Evolutionary conservation across 2,888 invertebrate species (phyloP), one percentile per base, ranked within the genome.

Genomic region (Meloe dianella): DNA sequence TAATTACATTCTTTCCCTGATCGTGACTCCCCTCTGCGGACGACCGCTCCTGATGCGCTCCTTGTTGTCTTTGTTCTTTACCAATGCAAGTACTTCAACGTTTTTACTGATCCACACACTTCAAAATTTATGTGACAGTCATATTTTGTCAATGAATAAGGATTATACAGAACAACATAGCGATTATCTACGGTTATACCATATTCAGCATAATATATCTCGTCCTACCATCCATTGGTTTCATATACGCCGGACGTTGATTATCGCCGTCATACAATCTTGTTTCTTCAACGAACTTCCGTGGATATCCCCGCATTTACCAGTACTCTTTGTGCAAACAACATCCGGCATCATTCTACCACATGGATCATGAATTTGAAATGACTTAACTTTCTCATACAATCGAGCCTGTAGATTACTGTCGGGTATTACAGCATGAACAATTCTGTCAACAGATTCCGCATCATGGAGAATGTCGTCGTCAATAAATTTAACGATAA

Each of bases 71-170:
- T 27, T 27, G 27, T 27, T 27, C 27, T 27, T 27, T 2, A 27
- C 2, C 27, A 27, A 27, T 27, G 27, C 4, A 27, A 27, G 4
- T 27, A 27, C n/a, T n/a, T n/a, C 27, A 27, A 4, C 4, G 27
- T 27, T 27, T 27, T 27, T 2, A 27, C 4, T 2, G 68, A 66
- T 3, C 68, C 70, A 29, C 67, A 65, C 30, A 64, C 67, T 62
- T 74, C 72, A 38, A 73, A 69, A 64, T 74, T 74, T 1, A 74
- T 70, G 38, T 73, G 74, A 29, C 66, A 71, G n/a, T 68, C 29
- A 59, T 57, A 72, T 60, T 68, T 73, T 35, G 61, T 47, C 7
- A 67, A 20, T 17, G 67, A 1, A 4, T 27, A 27, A 27, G 27
- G 27, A 27, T 4, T 27, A 27, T 27, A 27, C 2, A 4, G 27